These are phyloP conservation scores for Nyctereutes procyonoides DNA, from an alignment of 2,113 vertebrate species.

Conservation along the genomic window DNA sequence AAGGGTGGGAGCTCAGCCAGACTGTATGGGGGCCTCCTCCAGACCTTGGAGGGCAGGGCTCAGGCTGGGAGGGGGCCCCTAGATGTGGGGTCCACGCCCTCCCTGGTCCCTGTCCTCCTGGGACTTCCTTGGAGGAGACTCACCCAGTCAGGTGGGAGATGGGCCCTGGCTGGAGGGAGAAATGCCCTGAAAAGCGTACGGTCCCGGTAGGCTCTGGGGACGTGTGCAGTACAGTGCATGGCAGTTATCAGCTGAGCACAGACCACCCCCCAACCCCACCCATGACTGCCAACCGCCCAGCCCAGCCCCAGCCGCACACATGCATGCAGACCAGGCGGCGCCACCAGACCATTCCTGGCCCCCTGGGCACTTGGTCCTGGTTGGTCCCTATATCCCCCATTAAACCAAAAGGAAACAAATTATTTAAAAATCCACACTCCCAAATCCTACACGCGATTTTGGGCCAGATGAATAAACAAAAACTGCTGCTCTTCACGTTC, in stretches of 20 bases:
- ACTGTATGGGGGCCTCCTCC: constrained; percentile 39
- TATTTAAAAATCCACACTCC: constrained; percentile 74
- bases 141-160: constrained; percentile 42
- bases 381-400: constrained; percentile 73
- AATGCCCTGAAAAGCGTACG: constrained; percentile 86
- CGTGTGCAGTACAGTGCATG: constrained; percentile 94
- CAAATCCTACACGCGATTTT: constrained; percentile 68
- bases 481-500: constrained; percentile 77
- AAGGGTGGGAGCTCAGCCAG: constrained; percentile 57
- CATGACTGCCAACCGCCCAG: constrained; percentile 86
- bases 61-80: constrained; percentile 21
- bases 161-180: constrained; percentile 68
- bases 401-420: constrained; percentile 74
- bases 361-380: constrained; percentile 85
- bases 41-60: constrained; percentile 35
- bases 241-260: constrained; percentile 99
- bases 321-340: constrained; percentile 87
- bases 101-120: not conserved
- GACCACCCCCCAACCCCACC: constrained; percentile 87
- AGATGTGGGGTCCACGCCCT: constrained; percentile 29
- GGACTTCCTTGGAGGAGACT: constrained; percentile 58
- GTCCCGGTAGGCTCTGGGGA: constrained; percentile 87
- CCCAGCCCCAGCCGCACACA: constrained; percentile 91
- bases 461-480: constrained; percentile 77
- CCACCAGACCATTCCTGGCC: not conserved